Percentiles rank a stretch among this genome's conserved stretches.
Conservation (phyloP, 2,888 invertebrate genomes). For the Microctonus aethiopoides region DNA sequence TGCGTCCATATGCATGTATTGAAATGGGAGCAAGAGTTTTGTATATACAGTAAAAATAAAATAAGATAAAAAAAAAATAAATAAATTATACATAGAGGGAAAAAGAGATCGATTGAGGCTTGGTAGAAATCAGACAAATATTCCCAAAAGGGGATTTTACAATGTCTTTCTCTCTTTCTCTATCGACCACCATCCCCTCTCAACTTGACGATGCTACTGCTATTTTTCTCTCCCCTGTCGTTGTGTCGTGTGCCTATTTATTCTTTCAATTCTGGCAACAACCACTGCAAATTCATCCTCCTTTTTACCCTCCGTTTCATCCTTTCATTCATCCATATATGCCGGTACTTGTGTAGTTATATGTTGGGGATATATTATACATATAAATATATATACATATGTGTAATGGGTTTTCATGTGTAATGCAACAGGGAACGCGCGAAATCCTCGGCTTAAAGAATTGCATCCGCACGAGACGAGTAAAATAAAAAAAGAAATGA, state of each 20-base stretch:
- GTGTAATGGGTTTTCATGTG: constrained; percentile 1
- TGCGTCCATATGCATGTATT: not conserved
- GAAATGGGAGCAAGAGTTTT: not conserved
- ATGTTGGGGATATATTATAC: not conserved
- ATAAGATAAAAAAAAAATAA: constrained; percentile 9
- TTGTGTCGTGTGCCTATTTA: constrained; percentile 19
- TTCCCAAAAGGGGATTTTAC: constrained; percentile 32
- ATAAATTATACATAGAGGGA: not conserved
- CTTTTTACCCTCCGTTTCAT: not conserved
- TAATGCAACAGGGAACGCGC: constrained; percentile 24
- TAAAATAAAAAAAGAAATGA: constrained; percentile 18
- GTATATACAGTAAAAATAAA: not conserved
- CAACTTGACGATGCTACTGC: not conserved
- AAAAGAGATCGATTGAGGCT: constrained; percentile 36
- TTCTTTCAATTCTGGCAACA: constrained; percentile 22
- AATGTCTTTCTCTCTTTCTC: not conserved
- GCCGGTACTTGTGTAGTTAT: no score
- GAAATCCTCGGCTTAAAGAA: constrained; percentile 31
- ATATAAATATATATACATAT: not conserved
- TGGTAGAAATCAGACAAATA: constrained; percentile 35
- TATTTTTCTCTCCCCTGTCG: constrained; percentile 32
- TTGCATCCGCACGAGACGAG: constrained; percentile 14
- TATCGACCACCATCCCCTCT: not conserved
- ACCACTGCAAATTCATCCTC: not conserved
- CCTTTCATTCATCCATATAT: not conserved